phyloP scores from a whole-genome alignment of 2,888 invertebrate species.

The Hypsopygia costalis region DNA sequence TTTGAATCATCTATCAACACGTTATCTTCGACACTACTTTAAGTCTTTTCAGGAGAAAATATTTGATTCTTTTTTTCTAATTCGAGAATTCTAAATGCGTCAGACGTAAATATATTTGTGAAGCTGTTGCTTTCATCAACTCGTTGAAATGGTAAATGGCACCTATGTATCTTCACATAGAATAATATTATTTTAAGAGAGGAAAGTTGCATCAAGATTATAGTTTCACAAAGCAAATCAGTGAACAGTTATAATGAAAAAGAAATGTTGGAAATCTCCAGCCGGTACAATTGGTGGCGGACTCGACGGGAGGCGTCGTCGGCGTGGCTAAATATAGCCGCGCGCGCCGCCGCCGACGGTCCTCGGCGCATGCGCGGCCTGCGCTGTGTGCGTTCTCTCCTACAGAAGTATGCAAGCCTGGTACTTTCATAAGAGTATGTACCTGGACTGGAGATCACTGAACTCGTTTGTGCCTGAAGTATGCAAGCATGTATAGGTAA shows the following conservation, averaged over 20 bases:
- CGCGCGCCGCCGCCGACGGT: conserved; percentile 62
- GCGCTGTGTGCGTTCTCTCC: conserved; percentile 37
- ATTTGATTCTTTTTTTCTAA: no score
- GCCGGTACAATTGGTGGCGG: conserved; percentile 33
- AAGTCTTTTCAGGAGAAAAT: no score
- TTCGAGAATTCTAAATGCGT: no score
- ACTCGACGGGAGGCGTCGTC: conserved; percentile 62
- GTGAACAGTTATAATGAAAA: conserved; percentile 14
- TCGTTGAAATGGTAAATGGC: no score
- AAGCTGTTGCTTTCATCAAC: no score
- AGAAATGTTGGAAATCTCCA: conserved; percentile 71
- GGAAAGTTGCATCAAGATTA: no score
- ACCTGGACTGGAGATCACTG: conserved; percentile 24
- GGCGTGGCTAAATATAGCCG: conserved; percentile 63
- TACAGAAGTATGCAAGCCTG: conserved; percentile 31
- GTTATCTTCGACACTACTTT: no score
- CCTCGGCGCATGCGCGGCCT: conserved; percentile 45
- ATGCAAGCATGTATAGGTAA: neutral
- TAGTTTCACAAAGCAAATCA: no score
- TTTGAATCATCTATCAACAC: no score
- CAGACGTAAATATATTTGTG: no score
- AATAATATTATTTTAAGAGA: no score
- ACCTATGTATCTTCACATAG: no score
- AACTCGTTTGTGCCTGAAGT: conserved; percentile 16
- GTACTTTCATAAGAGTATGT: conserved; percentile 25